Evolutionary conservation across 2,888 invertebrate species (phyloP), one percentile per base, ranked within the genome.

Genomic region (Barypeithes pellucidus): DNA sequence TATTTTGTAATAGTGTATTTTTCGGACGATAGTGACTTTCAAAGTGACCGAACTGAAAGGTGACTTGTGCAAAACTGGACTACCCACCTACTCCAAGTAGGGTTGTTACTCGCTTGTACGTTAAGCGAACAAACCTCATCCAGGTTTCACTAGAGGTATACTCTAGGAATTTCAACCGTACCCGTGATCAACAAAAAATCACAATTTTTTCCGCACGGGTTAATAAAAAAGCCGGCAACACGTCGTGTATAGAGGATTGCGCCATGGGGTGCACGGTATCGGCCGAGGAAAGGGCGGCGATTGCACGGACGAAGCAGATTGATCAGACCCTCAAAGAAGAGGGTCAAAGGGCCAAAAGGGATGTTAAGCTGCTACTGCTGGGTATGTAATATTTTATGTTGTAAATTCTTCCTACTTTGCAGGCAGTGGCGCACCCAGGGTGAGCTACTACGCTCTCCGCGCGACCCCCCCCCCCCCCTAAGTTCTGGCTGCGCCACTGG

Each of bases 241-340:
- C 83, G 83, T 83, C 84, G 82, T 84, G 84, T 79, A 76, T 82
- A 63, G 82, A 84, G 79, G 81, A 82, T 75, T 83, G 82, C 80
- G 81, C 81, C 80, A 99, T 99, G 98, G 99, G 99, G 90, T 99
- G 99, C 91, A 97, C 98, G 88, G 96, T 98, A 93, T 98, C 98
- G 89, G 98, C 98, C 83, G 99, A 99, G 89, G 99, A 99, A 90
- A 92, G 98, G 89, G 97, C 96, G 86, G 99, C 99, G 85, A 92
- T 96, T 88, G 99, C 98, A 88, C 93, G 98, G 87, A 97, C 96
- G 90, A 95, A 96, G 89, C 94, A 95, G 88, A 99, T 99, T 86
- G 99, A 99, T 89, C 96, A 95, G 88, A 95, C 96, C 88, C 90
- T 99, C 83, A 99, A 99, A 88, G 98, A 98, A 88, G 99, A 99